Evolutionary conservation across 2,888 invertebrate species (phyloP), one percentile per base, ranked within the genome.

Genomic region (Alloscopus bannaensis): DNA sequence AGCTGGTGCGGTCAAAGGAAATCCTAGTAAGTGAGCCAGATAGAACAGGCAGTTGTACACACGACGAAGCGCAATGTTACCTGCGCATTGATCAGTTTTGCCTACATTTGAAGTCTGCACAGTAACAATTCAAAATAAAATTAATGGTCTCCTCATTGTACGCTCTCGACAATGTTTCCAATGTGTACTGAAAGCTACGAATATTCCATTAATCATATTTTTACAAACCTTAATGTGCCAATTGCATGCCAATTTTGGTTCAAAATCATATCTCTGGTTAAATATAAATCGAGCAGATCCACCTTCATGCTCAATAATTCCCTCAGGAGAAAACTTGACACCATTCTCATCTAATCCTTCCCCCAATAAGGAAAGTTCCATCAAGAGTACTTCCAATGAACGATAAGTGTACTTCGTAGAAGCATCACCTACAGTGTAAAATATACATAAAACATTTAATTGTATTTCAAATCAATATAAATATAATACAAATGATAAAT

Each of bases 21-120:
- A n/a, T 11, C 24, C 40, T 13, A 20, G 42, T 4, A 62, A 22
- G n/a, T 40, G 40, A 11, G 22, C 13, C 40, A 62, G 24, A 24
- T 62, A 62, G 13, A 20, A 62, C 1, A 62, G 24, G 3, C 28
- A 36, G 24, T 62, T 62, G 62, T 62, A 62, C 4, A 62, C 40
- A 22, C 62, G 4, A 16, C 42, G n/a, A 11, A 62, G 22, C 3
- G 40, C 11, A 3, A 62, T 42, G 24, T 22, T 36, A 20, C 16
- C 22, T 1, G 62, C 62, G 24, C 62, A 62, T 1, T 0, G 2
- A 3, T 18, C 18, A 11, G 42, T 16, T 2, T 20, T 42, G 2
- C 59, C 31, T 24, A 55, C 2, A 13, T 26, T 24, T 2, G 24
- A 13, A 1, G 6, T 28, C 55, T 55, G 13, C 18, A 3, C 16